A percentile compares a stretch with the other conserved stretches of the same genome.
Evolutionary conservation across 1,140 invertebrate genomes (phyloP).

Genomic region (Wiebesia pumilae): DNA sequence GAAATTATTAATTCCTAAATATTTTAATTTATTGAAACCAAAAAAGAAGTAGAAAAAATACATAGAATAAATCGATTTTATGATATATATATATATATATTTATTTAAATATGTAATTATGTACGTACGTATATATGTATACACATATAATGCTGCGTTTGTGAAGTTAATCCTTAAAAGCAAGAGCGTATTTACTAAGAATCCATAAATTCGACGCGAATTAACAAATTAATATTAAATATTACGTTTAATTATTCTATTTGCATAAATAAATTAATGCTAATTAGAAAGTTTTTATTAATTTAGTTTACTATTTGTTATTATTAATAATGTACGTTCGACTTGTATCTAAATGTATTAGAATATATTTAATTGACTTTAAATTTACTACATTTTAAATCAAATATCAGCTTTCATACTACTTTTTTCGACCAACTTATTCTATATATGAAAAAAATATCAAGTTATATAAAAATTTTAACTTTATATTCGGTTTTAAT

Average conservation of each 20-base stretch:
- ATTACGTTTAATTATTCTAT: neutral
- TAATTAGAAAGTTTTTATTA: too few relatives aligned
- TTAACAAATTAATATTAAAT: neutral
- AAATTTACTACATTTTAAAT: too few relatives aligned
- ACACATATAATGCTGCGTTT: neutral
- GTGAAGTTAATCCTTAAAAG: neutral
- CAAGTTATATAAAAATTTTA: neutral
- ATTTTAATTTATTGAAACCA: neutral
- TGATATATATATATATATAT: too few relatives aligned
- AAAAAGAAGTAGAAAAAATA: neutral
- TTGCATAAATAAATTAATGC: neutral
- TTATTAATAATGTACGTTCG: too few relatives aligned
- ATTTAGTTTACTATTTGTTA: too few relatives aligned
- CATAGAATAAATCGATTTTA: neutral
- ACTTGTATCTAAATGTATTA: too few relatives aligned
- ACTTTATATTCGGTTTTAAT: neutral
- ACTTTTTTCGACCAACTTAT: neutral
- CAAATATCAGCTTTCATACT: neutral
- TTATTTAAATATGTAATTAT: too few relatives aligned
- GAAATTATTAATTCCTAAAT: neutral
- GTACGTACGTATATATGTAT: neutral
- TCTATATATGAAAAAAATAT: neutral
- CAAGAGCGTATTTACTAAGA: neutral
- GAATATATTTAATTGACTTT: too few relatives aligned
- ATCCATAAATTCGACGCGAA: neutral